Conservation (phyloP, 2,888 invertebrate species). For the Athalia rosae region DNA sequence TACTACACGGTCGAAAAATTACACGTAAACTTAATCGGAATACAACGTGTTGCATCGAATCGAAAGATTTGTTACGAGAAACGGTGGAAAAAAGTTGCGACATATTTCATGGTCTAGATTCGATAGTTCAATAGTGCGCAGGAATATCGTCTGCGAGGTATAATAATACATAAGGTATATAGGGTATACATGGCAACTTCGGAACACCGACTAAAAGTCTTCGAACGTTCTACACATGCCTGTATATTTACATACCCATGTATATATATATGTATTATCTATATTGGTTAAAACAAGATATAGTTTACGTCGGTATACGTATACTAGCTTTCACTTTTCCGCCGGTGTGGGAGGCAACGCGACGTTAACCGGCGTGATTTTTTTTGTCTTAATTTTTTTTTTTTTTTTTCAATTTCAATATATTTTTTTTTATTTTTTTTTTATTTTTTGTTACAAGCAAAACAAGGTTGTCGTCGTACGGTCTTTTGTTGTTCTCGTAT, state of each 20-base stretch:
- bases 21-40: no score
- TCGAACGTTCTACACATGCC: background rate
- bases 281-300: constrained; percentile 60
- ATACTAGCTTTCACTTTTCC: constrained; percentile 68
- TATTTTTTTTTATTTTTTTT: no score
- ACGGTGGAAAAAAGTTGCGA: constrained; percentile 55
- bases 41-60: no score
- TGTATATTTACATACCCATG: background rate
- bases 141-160: background rate
- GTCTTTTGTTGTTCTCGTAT: constrained; percentile 27
- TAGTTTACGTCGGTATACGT: constrained; percentile 67
- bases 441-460: constrained; percentile 26
- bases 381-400: background rate
- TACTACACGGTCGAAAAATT: no score
- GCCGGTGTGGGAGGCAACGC: constrained; percentile 47
- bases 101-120: constrained; percentile 62
- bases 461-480: constrained; percentile 33
- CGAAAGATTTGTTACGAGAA: background rate
- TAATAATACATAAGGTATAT: no score
- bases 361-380: background rate
- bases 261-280: background rate
- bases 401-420: no score
- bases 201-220: background rate
- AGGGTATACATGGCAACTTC: no score
- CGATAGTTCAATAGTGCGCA: constrained; percentile 63